Conservation (phyloP, 2,113 vertebrate species). For the Emydocephalus ijimae region DNA sequence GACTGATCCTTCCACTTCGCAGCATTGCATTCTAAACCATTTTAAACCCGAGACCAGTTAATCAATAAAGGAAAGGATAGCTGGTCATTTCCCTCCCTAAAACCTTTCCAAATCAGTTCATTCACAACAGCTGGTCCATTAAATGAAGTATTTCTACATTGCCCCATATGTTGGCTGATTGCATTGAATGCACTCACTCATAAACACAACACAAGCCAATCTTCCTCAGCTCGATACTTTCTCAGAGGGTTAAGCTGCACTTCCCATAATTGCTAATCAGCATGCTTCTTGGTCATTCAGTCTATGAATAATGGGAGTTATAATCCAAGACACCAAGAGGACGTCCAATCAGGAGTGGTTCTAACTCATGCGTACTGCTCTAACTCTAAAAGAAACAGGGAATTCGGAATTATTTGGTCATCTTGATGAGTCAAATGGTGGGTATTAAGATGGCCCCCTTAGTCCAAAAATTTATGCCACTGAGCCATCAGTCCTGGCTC, state of each 20-base stretch:
- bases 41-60: slow-evolving; percentile 38
- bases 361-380: neutral
- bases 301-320: neutral
- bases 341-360: neutral
- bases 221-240: neutral
- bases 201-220: neutral
- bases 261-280: neutral
- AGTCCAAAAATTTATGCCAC: neutral
- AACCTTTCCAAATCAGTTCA: neutral
- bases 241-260: neutral
- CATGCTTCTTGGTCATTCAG: neutral
- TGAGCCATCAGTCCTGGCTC: neutral
- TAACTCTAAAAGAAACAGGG: too few species aligned
- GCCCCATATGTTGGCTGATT: neutral
- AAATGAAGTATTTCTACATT: slow-evolving; percentile 2
- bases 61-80: slow-evolving; percentile 12
- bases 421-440: neutral
- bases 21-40: neutral
- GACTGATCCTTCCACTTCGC: slow-evolving; percentile 30
- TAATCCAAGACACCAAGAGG: neutral
- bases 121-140: neutral
- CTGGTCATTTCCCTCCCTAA: neutral
- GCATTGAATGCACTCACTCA: slow-evolving; percentile 2
- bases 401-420: neutral
- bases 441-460: neutral